Base-by-base conservation (phyloP, 2,797 vertebrate species). In the Sylvia borin region DNA sequence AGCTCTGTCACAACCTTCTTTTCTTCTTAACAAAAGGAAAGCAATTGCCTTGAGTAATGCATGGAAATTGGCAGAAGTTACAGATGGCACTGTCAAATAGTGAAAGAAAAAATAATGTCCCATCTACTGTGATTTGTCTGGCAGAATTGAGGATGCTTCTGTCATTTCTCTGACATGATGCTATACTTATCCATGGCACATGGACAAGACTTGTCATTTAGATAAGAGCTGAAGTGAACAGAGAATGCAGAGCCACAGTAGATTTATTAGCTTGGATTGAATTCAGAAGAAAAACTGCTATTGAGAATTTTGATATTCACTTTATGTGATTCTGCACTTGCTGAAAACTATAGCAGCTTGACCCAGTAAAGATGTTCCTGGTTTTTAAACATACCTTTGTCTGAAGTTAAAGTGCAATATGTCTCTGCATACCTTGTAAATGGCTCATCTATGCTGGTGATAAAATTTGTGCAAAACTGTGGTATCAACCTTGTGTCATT, bases 121-220 rank as follows among this genome's bases (percentile, higher is more conserved):
- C 32, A 74, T 90, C 61, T 85, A 92, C 62, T 72, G 71, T 85
- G 71, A 92, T 92, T 88, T 92, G 83, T 94, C 86, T 96, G 80
- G 73, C 77, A 95, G 82, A 71, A 90, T 16, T 67, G 60, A 57
- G 60, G 57, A 70, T 61, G 78, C 45, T 91, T 90, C 80, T 90
- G 42, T 91, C 77, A 65, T 79, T 78, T 92, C 45, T 40, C 24
- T 90, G 84, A 65, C 36, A 7, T 7, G 38, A 8, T 60, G 82
- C 76, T 94, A 68, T 92, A 84, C 54, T 92, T 94, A 94, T 31
- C 79, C 14, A 6, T 78, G 79, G 75, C 62, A 76, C 48, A 16
- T 2, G n/a, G 70, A 75, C 62, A 80, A 65, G 70, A 66, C 43
- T 73, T 86, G 62, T 92, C 48, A 73, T 93, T 77, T 88, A 88